These are phyloP conservation scores for Oscheius sp. DNA, from an alignment of 1,140 invertebrate species.

Conservation along the genomic window DNA sequence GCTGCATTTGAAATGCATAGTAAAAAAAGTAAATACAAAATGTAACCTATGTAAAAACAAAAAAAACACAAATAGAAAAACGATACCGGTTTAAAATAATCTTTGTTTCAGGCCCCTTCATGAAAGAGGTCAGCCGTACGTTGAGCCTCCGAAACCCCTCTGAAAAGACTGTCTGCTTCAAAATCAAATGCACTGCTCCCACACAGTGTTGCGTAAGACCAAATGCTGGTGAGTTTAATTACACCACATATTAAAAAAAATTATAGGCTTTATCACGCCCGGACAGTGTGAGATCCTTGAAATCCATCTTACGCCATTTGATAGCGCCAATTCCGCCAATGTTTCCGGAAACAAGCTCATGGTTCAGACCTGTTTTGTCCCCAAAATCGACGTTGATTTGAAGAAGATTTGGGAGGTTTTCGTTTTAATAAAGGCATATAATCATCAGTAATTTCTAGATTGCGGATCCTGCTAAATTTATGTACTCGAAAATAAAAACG, in stretches of 20 bases:
- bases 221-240: slow-evolving; percentile 75
- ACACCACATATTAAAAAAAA: not conserved
- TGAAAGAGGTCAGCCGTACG: slow-evolving; percentile 80
- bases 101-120: slow-evolving; percentile 87
- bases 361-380: slow-evolving; percentile 72
- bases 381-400: slow-evolving; percentile 39
- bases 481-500: slow-evolving; percentile 57
- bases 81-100: too few species aligned
- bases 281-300: slow-evolving; percentile 69
- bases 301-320: slow-evolving; percentile 94
- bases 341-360: slow-evolving; percentile 98
- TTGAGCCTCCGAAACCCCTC: slow-evolving; percentile 86
- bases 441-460: not conserved
- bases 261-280: slow-evolving; percentile 69
- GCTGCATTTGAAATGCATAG: too few species aligned
- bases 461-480: slow-evolving; percentile 44
- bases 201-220: slow-evolving; percentile 98
- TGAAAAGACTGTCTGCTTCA: slow-evolving; percentile 84
- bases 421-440: not conserved
- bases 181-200: slow-evolving; percentile 99
- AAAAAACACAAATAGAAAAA: too few species aligned
- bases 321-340: slow-evolving; percentile 71
- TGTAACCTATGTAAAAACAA: too few species aligned
- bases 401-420: slow-evolving; percentile 42
- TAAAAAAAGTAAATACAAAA: too few species aligned